Conservation (phyloP, 2,888 invertebrate genomes). For the Parascotia fuliginaria region DNA sequence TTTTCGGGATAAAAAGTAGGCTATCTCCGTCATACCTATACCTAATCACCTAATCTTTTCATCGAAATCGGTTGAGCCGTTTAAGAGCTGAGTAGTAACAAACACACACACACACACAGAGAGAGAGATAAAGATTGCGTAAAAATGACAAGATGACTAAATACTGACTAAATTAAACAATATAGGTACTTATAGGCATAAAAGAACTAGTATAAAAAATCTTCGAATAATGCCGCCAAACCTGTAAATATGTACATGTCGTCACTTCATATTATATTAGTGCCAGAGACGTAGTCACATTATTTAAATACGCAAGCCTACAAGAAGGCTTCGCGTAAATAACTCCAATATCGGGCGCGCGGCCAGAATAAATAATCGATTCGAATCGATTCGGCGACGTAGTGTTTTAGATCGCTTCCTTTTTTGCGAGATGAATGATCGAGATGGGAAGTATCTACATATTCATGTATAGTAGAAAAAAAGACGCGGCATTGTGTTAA, state of each 20-base stretch:
- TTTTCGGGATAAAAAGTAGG: too few species aligned
- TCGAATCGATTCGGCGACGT: slow-evolving; percentile 24
- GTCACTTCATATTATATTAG: slow-evolving; percentile 34
- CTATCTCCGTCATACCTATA: too few species aligned
- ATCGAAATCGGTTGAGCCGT: too few species aligned
- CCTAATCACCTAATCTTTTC: too few species aligned
- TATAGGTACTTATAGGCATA: too few species aligned
- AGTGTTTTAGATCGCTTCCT: slow-evolving; percentile 17
- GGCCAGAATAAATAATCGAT: slow-evolving; percentile 44
- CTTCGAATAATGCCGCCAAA: slow-evolving; percentile 11
- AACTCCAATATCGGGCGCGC: slow-evolving; percentile 36
- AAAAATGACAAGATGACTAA: too few species aligned
- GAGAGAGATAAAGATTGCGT: too few species aligned
- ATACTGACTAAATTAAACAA: too few species aligned
- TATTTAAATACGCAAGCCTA: slow-evolving; percentile 38
- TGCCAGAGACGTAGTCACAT: slow-evolving; percentile 19
- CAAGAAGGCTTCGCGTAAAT: slow-evolving; percentile 34
- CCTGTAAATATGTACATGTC: slow-evolving; percentile 28
- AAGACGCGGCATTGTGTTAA: neutral
- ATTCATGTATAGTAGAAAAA: neutral
- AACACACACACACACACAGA: too few species aligned
- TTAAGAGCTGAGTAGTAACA: too few species aligned
- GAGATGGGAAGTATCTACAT: neutral
- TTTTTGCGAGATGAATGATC: neutral
- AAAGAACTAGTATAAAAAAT: neutral